Base-by-base conservation (phyloP, 2,113 vertebrate genomes). In the Phaethornis superciliosus region DNA sequence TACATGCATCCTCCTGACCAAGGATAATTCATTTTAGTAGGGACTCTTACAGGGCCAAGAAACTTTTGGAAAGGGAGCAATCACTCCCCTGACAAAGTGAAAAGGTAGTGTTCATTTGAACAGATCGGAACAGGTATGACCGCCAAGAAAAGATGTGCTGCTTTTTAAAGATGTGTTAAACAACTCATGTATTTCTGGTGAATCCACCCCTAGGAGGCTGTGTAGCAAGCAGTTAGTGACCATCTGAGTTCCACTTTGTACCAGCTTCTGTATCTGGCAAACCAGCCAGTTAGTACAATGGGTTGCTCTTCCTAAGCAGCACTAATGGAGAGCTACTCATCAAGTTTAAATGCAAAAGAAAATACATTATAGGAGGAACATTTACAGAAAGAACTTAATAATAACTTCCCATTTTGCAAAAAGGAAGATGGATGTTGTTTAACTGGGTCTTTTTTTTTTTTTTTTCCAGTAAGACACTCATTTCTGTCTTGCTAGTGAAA, bases 351-450 rank as follows among this genome's bases (percentile, higher is more conserved):
- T 42, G 47, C 56, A 77, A 79, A 93, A 85, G n/a, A 86, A 90
- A 83, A 91, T 40, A 26, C 24, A 55, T 83, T 75, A 46, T 42
- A 49, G 15, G 21, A 67, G 15, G 15, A 11, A 7, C 23, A 47
- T 40, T 88, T 23, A 72, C 12, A 67, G 42, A 91, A 93, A 91
- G 92, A 80, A 63, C 44, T 86, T 83, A 37, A 60, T 84, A 90
- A 55, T 85, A 92, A 70, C 27, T 72, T 46, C 13, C 37, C n/a
- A 35, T 88, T 95, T 81, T 74, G 33, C 47, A 88, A 91, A 80
- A 23, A 67, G 63, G 9, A 88, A 77, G 62, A 80, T 62, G 16
- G 26, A 82, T 81, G 27, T 26, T 78, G 46, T 76, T 95, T 91
- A 69, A 72, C 30, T 30, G 35, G 33, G 20, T 65, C 30, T n/a